Evolutionary conservation across 2,888 invertebrate species (phyloP).

Genomic region (Drosophila gaucha): DNA sequence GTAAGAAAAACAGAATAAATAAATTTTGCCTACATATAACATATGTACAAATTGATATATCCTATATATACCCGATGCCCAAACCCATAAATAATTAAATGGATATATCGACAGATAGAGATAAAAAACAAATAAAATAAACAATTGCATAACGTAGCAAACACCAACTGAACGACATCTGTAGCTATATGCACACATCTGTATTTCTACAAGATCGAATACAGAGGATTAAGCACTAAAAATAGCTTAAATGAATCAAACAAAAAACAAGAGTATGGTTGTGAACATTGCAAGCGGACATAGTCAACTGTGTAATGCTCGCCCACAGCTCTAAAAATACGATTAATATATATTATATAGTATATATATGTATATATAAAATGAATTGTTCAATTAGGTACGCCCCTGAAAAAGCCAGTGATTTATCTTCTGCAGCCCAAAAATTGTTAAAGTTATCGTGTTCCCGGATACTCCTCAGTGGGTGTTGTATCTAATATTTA

Average conservation of each 20-base stretch:
- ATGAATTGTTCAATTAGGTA: no score
- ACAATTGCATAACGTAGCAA: constrained; percentile 51
- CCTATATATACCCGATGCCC: no score
- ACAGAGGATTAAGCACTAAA: constrained; percentile 56
- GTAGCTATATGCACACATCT: not conserved
- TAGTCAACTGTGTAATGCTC: no score
- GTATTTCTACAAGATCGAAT: no score
- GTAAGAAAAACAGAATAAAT: not conserved
- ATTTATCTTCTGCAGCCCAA: no score
- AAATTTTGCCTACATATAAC: not conserved
- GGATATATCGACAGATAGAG: not conserved
- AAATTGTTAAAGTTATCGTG: no score
- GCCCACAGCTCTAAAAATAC: not conserved
- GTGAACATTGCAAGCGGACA: not conserved
- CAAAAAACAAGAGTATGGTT: no score
- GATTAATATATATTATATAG: no score
- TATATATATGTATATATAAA: no score
- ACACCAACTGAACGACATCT: not conserved
- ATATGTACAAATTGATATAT: not conserved
- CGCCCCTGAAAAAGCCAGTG: no score
- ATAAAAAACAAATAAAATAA: constrained; percentile 6
- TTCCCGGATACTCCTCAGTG: no score
- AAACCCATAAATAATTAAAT: not conserved
- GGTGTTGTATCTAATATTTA: no score
- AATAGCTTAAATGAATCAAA: constrained; percentile 47